Conservation (phyloP, 2,113 vertebrate species). For the Cyphomyrus plagiostoma region DNA sequence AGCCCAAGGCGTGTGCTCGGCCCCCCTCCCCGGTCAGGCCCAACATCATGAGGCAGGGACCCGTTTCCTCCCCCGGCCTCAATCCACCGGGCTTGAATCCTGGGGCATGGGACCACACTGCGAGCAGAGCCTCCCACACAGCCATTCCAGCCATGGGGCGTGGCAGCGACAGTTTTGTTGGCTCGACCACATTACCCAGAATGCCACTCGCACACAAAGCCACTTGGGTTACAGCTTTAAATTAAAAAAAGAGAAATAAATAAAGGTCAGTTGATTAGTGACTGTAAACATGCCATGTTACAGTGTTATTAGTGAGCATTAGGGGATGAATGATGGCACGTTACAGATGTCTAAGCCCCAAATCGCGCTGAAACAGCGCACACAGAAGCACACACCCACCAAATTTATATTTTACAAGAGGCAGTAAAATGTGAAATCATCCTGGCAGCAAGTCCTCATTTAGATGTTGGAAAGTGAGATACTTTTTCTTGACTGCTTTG, state of each 20-base stretch:
- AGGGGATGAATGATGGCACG: background rate
- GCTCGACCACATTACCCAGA: background rate
- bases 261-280: conserved; percentile 13
- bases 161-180: background rate
- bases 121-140: background rate
- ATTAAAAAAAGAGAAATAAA: background rate
- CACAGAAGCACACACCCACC: background rate
- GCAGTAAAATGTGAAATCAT: background rate
- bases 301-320: conserved; percentile 1
- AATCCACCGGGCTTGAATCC: background rate
- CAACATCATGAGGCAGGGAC: background rate
- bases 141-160: background rate
- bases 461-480: too few species aligned
- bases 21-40: background rate
- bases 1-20: background rate
- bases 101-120: background rate
- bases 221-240: background rate
- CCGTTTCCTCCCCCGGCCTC: background rate
- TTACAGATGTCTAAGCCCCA: background rate
- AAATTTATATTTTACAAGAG: background rate
- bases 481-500: too few species aligned
- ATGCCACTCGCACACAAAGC: background rate
- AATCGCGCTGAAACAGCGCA: background rate
- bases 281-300: conserved; percentile 9
- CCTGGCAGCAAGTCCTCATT: background rate